Conservation (phyloP, 1,140 invertebrate species). For the Tribolium castaneum region DNA sequence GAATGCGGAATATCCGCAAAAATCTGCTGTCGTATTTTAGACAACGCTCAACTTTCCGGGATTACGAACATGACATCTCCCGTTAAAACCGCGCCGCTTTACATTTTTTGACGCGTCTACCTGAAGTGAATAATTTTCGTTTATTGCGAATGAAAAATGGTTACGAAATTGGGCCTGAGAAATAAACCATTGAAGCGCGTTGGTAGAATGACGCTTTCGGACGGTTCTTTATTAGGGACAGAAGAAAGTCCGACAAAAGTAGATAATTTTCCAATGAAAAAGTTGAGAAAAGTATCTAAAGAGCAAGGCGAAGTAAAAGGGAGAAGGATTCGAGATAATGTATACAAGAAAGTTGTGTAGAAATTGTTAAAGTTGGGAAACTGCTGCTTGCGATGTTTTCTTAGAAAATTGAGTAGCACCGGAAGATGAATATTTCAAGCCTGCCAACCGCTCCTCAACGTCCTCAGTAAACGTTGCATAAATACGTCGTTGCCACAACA, state of each 20-base stretch:
- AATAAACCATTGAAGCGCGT: not conserved
- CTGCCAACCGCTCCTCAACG: slow-evolving; percentile 46
- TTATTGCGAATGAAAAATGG: not conserved
- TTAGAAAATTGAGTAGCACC: slow-evolving; percentile 56
- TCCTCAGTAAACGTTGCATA: slow-evolving; percentile 49
- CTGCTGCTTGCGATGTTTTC: slow-evolving; percentile 56
- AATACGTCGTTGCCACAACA: slow-evolving; percentile 41
- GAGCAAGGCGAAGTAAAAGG: slow-evolving; percentile 43
- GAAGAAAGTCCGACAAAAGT: slow-evolving; percentile 47
- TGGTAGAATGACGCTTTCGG: slow-evolving; percentile 1
- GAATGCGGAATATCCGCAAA: slow-evolving; percentile 27
- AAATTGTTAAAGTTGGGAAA: slow-evolving; percentile 56
- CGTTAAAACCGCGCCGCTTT: not conserved
- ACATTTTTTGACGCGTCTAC: slow-evolving; percentile 5
- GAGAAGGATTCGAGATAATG: slow-evolving; percentile 50
- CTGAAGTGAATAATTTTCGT: slow-evolving; percentile 29
- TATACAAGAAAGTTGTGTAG: slow-evolving; percentile 56
- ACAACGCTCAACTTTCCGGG: slow-evolving; percentile 29
- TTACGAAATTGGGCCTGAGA: not conserved
- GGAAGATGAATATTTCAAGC: slow-evolving; percentile 55
- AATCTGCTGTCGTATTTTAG: slow-evolving; percentile 34
- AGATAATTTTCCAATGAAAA: slow-evolving; percentile 50
- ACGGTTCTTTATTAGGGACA: slow-evolving; percentile 29
- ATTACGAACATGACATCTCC: slow-evolving; percentile 34
- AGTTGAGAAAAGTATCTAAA: slow-evolving; percentile 47